Conservation (phyloP, 2,113 vertebrate genomes). For the Clarias gariepinus region DNA sequence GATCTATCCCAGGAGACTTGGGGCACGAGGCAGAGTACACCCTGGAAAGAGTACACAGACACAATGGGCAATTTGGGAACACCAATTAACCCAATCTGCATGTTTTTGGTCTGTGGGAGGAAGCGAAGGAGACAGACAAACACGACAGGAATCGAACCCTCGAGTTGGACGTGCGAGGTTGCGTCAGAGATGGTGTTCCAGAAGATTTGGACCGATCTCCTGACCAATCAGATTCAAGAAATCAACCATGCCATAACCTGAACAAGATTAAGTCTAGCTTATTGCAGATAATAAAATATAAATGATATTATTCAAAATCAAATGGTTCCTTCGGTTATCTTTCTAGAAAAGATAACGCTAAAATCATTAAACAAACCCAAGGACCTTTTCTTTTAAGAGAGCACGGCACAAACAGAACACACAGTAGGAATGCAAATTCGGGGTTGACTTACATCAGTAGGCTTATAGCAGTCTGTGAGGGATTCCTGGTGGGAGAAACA, state of each 20-base stretch:
- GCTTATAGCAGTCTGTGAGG: constrained; percentile 87
- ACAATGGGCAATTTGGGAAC: too few species aligned
- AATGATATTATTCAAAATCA: not conserved
- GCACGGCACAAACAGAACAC: not conserved
- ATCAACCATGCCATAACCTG: not conserved
- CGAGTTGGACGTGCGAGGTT: too few species aligned
- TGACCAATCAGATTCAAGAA: not conserved
- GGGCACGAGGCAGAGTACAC: too few species aligned
- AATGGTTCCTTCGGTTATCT: not conserved
- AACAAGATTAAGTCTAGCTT: not conserved
- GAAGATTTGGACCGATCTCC: not conserved
- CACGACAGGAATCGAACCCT: too few species aligned
- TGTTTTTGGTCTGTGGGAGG: too few species aligned
- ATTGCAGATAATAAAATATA: not conserved
- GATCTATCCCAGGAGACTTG: too few species aligned
- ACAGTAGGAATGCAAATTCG: not conserved
- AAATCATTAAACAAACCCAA: not conserved
- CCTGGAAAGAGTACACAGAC: too few species aligned
- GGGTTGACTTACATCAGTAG: constrained; percentile 81
- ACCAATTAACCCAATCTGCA: too few species aligned
- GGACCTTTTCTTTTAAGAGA: not conserved
- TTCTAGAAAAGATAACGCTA: not conserved
- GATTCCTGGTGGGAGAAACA: constrained; percentile 73
- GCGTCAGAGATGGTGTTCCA: not conserved
- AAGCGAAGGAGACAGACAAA: too few species aligned